Evolutionary conservation across 2,888 invertebrate genomes (phyloP), one percentile per base, ranked within the genome.

Genomic region (Chaitophorus viminalis): DNA sequence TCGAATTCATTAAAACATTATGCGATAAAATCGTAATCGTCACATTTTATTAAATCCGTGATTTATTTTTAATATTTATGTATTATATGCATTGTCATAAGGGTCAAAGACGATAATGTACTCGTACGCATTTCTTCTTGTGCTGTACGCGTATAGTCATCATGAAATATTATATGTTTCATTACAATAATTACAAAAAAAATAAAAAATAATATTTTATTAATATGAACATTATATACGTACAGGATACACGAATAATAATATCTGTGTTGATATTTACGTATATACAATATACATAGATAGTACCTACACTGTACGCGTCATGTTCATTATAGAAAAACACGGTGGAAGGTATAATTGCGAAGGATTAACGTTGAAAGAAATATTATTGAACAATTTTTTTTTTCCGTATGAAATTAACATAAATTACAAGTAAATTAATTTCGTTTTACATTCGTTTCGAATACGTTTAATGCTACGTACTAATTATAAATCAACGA

Each of bases 391-490:
- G 46, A 52, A 70, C 31, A 52, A n/a, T 52, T 33, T 68, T 60
- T 68, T 60, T 79, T 82, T 36, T 36, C 36, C 36, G 74, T 74
- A 60, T 29, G 70, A 68, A 76, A 85, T 85, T 78, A 54, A 77
- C 85, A 85, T 85, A 85, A 85, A 85, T 78, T 68, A 70, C 65
- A 36, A n/a, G 74, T 82, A 82, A 82, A 82, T 72, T 72, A 74
- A 74, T 82, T 52, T 72, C 52, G 52, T 82, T 52, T 82, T 52
- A 70, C 31, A 21, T 82, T 52, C 25, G 25, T 70, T 82, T 82
- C 52, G 52, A 82, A 82, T 82, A 82, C 46, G 25, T 72, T 72
- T 29, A 82, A 82, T 31, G 82, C 52, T 72, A n/a, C 70, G 17
- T 33, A 72, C 70, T 82, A 82, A 82, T 70, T 82, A 70, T 70